Percentiles rank a stretch among this genome's conserved stretches.
Evolutionary conservation across 2,113 vertebrate genomes (phyloP).

Genomic region (Silurus glanis): DNA sequence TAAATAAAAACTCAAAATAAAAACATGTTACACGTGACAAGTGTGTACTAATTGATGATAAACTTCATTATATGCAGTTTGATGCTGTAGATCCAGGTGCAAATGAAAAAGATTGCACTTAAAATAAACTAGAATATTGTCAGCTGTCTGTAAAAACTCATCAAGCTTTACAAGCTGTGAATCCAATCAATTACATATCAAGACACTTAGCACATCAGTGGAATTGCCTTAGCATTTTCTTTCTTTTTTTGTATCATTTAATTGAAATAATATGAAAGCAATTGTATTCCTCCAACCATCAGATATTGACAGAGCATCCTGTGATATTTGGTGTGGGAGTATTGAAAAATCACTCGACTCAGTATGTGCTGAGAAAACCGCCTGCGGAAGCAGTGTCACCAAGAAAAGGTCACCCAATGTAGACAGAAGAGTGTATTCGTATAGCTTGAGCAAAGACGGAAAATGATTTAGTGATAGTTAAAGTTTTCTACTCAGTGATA

Average conservation of each 20-base stretch:
- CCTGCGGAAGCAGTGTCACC: no score
- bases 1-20: neutral
- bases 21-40: neutral
- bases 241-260: neutral
- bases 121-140: neutral
- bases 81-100: neutral
- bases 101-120: neutral
- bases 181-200: constrained; percentile 17
- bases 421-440: neutral
- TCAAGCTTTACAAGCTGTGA: neutral
- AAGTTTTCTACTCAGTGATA: constrained; percentile 3
- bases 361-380: neutral
- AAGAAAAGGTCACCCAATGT: neutral
- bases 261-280: neutral
- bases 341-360: neutral
- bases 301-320: no score
- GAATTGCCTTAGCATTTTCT: neutral
- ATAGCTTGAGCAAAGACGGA: neutral
- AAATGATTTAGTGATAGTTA: constrained; percentile 17
- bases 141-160: neutral
- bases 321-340: neutral
- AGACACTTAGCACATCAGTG: neutral
- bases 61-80: neutral
- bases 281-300: neutral
- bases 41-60: neutral